Base-by-base conservation (phyloP, 2,888 invertebrate genomes). In the Alcis repandata region DNA sequence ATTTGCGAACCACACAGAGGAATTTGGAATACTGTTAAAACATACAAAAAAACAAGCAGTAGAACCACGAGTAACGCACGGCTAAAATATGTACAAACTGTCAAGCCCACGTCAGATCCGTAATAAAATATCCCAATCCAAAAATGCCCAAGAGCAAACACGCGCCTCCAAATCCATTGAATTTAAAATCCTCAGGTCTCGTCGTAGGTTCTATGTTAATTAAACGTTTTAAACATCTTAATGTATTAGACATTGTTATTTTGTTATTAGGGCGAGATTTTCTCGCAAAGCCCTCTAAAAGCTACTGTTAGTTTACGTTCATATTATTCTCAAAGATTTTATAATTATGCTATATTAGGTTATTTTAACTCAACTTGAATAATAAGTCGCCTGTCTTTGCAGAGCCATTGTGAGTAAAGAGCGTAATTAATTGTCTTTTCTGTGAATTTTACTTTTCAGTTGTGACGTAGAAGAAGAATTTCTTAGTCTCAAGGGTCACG, bases 151-250 rank as follows among this genome's bases (percentile, higher is more conserved):
- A 51, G 7, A 46, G 19, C n/a, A 59, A 45, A 53, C 19, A 19
- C 49, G 4, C 43, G 19, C 13, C 33, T 15, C 38, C 51, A 40
- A 43, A 53, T 54, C 61, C 53, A 15, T 62, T 51, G 38, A 54
- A 59, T 56, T 54, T 46, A 54, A 51, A 51, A 56, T 56, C 54
- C 49, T 62, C 67, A 62, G 59, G 62, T 62, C 51, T 49, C 56
- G 32, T 52, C 27, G 59, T 67, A 59, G 57, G 56, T 59, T 57
- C 32, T 56, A 27, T n/a, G n/a, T n/a, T n/a, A 59, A 45, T 63
- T 33, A 41, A 62, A 56, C 38, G 36, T 67, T 59, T 53, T 57
- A 6, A 57, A 63, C 49, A 67, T 60, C 9, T 49, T 59, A 59
- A 52, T 46, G 40, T 15, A 48, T 43, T 53, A 32, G 6, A 38